Base-by-base conservation (phyloP, 2,797 vertebrate genomes). In the Oreonectes daqikongensis region DNA sequence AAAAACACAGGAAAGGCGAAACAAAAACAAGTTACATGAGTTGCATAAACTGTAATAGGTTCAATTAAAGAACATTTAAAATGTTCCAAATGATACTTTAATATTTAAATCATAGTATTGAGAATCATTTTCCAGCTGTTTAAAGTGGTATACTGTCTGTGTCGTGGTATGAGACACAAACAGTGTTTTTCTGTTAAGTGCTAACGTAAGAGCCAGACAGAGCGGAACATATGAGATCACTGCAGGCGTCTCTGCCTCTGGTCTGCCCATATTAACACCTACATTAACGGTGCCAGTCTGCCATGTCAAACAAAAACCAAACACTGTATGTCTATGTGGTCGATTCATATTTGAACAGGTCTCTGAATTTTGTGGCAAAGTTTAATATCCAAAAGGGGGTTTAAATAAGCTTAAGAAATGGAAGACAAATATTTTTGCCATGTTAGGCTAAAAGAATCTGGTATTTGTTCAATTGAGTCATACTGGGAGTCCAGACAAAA, bases 291-390 rank as follows among this genome's bases (percentile, higher is more conserved):
- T 32, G 28, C 63, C 73, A 70, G 65, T 67, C 65, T 61, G 65
- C 69, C n/a, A 83, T 80, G 72, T 57, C 42, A 70, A 30, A 69
- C 59, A 57, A 52, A 85, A 85, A 70, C 81, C 81, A 78, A 30
- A 73, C 79, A 77, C 66, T 60, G 69, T 35, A 44, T 35, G 57
- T 66, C 42, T 59, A 40, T 60, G 32, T 50, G 30, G 40, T 71
- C 60, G 38, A 14, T 59, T 0, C 42, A 48, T 50, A 67, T 46
- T 57, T 46, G 18, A 66, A 65, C 72, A 66, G 15, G 48, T 44
- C 18, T 2, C 50, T 70, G 11, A 30, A 46, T 17, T 65, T 48
- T 65, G 61, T 30, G 60, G 35, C 1, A 12, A 7, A 26, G n/a
- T 64, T 64, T 10, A 40, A 74, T 52, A 40, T 28, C 4, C 9